A percentile compares a stretch with the other conserved stretches of the same genome.
Evolutionary conservation across 2,888 invertebrate species (phyloP).

Genomic region (Zygaena filipendulae): DNA sequence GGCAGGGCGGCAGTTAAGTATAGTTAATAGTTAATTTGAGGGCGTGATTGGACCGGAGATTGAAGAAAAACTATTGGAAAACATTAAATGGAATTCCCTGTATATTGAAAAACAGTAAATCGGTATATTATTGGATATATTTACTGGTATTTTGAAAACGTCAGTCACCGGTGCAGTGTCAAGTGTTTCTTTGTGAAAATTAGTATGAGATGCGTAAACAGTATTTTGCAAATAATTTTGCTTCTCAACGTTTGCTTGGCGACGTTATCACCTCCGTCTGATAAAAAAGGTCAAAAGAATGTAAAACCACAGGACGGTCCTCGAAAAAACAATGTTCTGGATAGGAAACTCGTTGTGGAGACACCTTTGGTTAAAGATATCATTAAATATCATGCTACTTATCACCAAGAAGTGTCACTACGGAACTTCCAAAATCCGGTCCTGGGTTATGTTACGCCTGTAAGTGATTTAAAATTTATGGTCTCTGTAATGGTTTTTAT

Average conservation of each 20-base stretch:
- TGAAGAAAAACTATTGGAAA: no score
- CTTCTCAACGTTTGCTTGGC: conserved; percentile 46
- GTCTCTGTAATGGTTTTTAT: no score
- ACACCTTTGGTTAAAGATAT: conserved; percentile 79
- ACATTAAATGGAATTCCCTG: no score
- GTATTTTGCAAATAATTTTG: conserved; percentile 37
- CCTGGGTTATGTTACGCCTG: conserved; percentile 93
- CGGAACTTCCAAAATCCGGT: conserved; percentile 79
- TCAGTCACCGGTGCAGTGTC: no score
- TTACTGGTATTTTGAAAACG: no score
- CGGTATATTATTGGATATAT: no score
- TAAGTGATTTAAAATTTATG: conserved; percentile 23
- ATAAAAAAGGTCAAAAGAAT: conserved; percentile 53
- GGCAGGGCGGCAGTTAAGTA: no score
- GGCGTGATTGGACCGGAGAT: no score
- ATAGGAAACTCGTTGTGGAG: conserved; percentile 75
- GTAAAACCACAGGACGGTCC: conserved; percentile 68
- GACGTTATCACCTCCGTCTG: conserved; percentile 55
- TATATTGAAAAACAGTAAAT: no score
- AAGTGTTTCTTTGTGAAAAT: no score
- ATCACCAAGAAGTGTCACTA: conserved; percentile 74
- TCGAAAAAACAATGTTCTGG: conserved; percentile 72
- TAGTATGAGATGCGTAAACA: conserved; percentile 48
- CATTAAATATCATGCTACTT: conserved; percentile 78
- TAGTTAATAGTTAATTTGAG: no score